These are phyloP conservation scores for Theristicus caerulescens DNA, from an alignment of 2,113 vertebrate genomes.

Conservation along the genomic window DNA sequence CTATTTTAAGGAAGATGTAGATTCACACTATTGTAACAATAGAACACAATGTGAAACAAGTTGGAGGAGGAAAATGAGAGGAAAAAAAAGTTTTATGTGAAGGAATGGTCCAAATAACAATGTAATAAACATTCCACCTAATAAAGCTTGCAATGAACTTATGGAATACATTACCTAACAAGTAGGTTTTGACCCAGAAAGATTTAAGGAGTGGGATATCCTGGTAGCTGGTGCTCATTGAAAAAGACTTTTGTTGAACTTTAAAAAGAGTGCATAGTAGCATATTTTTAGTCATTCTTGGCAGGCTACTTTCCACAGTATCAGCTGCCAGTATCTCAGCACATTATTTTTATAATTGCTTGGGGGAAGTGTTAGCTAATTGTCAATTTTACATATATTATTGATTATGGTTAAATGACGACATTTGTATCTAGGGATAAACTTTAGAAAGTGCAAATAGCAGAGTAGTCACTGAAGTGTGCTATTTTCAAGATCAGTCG, in stretches of 20 bases:
- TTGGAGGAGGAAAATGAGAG: background rate
- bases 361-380: background rate
- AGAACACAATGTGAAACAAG: background rate
- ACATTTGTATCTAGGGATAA: background rate
- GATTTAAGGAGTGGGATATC: background rate
- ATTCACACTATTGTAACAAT: background rate
- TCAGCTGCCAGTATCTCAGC: background rate
- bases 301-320: background rate
- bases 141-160: background rate
- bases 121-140: background rate
- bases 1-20: background rate
- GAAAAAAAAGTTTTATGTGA: background rate
- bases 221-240: background rate
- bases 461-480: background rate
- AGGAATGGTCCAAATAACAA: background rate
- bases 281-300: background rate
- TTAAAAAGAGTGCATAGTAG: background rate
- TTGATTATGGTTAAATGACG: background rate
- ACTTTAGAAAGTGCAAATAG: background rate
- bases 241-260: background rate
- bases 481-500: background rate
- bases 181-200: background rate
- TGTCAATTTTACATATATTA: background rate
- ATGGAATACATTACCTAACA: background rate
- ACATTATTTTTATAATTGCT: background rate